Evolutionary conservation across 2,888 invertebrate genomes (phyloP).

Genomic region (Drosophila mercatorum): DNA sequence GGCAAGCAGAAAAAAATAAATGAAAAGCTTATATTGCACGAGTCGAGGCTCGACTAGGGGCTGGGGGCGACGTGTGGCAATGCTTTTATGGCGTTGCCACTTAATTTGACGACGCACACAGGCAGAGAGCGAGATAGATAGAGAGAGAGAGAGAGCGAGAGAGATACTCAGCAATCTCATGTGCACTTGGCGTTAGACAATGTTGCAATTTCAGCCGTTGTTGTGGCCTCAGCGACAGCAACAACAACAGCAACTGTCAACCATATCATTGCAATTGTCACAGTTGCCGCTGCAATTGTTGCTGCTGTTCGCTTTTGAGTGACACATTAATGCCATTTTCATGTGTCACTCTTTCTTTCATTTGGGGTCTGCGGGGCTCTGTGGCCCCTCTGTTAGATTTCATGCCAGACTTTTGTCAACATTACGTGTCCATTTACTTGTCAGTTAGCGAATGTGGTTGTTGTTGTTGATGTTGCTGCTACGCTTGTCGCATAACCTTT

Average conservation of each 20-base stretch:
- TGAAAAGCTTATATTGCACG: constrained; percentile 18
- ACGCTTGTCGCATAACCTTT: constrained; percentile 54
- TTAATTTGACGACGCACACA: constrained; percentile 64
- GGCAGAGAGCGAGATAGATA: not conserved
- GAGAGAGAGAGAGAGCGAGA: not conserved
- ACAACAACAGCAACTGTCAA: constrained; percentile 62
- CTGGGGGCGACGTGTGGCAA: constrained; percentile 52
- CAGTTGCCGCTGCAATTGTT: constrained; percentile 50
- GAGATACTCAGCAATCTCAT: constrained; percentile 18
- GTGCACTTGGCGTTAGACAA: constrained; percentile 73
- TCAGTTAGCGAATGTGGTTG: constrained; percentile 71
- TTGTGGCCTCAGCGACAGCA: constrained; percentile 24
- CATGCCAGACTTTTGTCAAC: constrained; percentile 81
- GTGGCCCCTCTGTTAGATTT: constrained; percentile 66
- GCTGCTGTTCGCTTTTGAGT: constrained; percentile 73
- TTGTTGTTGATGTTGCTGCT: constrained; percentile 33
- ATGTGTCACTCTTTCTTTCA: constrained; percentile 82
- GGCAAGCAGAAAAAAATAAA: not conserved
- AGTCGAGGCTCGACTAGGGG: not conserved
- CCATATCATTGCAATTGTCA: constrained; percentile 76
- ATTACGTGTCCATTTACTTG: constrained; percentile 80
- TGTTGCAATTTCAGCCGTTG: constrained; percentile 73
- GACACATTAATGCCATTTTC: constrained; percentile 83
- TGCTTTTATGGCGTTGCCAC: constrained; percentile 73
- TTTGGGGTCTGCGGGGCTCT: constrained; percentile 64